phyloP scores from a whole-genome alignment of 2,888 invertebrate genomes.

The Augiades crinisus region DNA sequence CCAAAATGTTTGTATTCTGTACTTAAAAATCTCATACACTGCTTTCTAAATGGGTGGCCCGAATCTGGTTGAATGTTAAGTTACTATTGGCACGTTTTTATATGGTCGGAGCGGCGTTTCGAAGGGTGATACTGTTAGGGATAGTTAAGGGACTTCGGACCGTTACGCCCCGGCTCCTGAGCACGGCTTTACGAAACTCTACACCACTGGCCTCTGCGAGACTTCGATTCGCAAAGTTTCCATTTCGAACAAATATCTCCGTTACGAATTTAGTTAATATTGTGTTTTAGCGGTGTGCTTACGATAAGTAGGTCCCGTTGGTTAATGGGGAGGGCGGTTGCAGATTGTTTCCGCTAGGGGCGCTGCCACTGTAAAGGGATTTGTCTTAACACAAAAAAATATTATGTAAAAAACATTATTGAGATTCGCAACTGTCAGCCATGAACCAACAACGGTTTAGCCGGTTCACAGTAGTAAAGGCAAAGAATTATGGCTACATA shows the following conservation, averaged over 20 bases:
- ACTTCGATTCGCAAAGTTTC: conserved; percentile 48
- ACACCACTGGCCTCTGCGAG: conserved; percentile 58
- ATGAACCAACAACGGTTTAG: too few relatives aligned
- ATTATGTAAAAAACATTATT: not conserved
- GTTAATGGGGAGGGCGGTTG: not conserved
- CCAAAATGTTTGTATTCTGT: conserved; percentile 34
- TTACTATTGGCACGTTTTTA: conserved; percentile 69
- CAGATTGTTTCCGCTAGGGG: not conserved
- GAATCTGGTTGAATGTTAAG: conserved; percentile 71
- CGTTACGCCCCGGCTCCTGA: conserved; percentile 44
- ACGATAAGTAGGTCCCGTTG: conserved; percentile 3
- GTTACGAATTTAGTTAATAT: conserved; percentile 64
- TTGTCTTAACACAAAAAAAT: not conserved
- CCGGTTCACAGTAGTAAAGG: too few relatives aligned
- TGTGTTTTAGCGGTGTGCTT: conserved; percentile 23
- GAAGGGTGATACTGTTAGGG: conserved; percentile 32
- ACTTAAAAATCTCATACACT: conserved; percentile 52
- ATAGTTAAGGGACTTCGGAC: conserved; percentile 6
- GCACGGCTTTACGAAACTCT: conserved; percentile 79
- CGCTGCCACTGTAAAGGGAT: not conserved
- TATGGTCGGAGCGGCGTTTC: conserved; percentile 34
- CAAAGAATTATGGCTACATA: too few relatives aligned
- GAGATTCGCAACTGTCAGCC: too few relatives aligned
- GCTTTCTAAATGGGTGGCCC: conserved; percentile 71
- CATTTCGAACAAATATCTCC: conserved; percentile 55